A percentile compares a stretch with the other conserved stretches of the same genome.
phyloP scores from a whole-genome alignment of 2,797 vertebrate genomes.

The Neosalanx taihuensis region DNA sequence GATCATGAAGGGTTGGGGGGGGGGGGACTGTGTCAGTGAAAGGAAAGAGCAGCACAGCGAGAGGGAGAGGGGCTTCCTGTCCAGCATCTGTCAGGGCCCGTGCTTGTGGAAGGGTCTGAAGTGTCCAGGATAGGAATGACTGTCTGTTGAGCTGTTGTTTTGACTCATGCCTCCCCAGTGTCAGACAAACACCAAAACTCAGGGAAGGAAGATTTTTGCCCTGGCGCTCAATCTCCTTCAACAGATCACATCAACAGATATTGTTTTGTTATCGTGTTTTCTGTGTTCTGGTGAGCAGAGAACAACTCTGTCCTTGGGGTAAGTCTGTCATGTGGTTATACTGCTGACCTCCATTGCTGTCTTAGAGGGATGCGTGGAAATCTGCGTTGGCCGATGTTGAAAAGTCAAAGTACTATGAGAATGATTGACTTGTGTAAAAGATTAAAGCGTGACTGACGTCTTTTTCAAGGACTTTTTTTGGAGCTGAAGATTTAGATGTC shows the following conservation, averaged over 20 bases:
- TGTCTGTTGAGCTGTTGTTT: neutral
- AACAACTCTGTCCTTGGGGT: constrained; percentile 49
- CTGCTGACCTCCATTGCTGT: neutral
- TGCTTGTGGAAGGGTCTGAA: too few species aligned
- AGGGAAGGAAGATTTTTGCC: neutral
- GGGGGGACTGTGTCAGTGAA: neutral
- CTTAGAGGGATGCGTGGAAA: constrained; percentile 24
- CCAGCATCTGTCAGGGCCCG: too few species aligned
- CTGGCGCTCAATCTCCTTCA: neutral
- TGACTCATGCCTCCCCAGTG: neutral
- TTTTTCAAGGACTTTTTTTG: constrained; percentile 31
- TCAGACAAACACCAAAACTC: neutral
- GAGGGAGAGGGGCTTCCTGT: too few species aligned
- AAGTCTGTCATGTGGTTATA: constrained; percentile 19
- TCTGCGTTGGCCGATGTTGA: constrained; percentile 21
- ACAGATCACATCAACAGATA: neutral
- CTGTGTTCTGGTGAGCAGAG: constrained; percentile 42
- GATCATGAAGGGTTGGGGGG: constrained; percentile 13
- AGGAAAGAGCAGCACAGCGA: neutral
- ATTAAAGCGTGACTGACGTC: constrained; percentile 34
- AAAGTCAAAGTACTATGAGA: constrained; percentile 13
- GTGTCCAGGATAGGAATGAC: neutral
- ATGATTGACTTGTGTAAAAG: constrained; percentile 22
- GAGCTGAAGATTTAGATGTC: constrained; percentile 19
- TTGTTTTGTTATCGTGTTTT: constrained; percentile 31